Evolutionary conservation across 2,797 vertebrate genomes (phyloP), one percentile per base, ranked within the genome.

Genomic region (Chaunax sp.): DNA sequence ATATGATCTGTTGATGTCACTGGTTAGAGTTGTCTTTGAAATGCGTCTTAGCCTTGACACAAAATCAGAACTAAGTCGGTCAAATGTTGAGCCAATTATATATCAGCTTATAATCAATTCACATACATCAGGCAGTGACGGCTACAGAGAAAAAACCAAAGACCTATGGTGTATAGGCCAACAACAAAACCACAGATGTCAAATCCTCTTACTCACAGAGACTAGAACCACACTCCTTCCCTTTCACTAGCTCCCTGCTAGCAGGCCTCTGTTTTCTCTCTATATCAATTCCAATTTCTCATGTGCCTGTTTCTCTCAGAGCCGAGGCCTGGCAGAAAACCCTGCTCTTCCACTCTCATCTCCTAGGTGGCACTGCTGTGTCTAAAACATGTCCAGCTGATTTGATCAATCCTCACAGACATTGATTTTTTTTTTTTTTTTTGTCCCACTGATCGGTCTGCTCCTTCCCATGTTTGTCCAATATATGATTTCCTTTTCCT

Each of bases 331-430:
- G 2, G 6, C 16, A 3, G 16, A 43, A 54, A 45, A 62, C 59
- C 8, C 20, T 80, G 82, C 72, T 86, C 12, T 86, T 60, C 85
- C 44, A 8, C 28, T 58, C 38, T 63, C 44, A 3, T 63, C 72
- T 68, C 18, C 83, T 77, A 64, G 86, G 79, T 81, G 88, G 73
- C 91, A 71, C 76, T 78, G 56, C 51, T 77, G 80, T 4, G 75
- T 59, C 65, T n/a, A n/a, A n/a, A n/a, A n/a, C n/a, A n/a, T n/a
- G n/a, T n/a, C n/a, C n/a, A n/a, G n/a, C n/a, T n/a, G n/a, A n/a
- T n/a, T n/a, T n/a, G n/a, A n/a, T n/a, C n/a, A n/a, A n/a, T n/a
- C n/a, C n/a, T n/a, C n/a, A n/a, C n/a, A n/a, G n/a, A n/a, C n/a
- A n/a, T n/a, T n/a, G n/a, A n/a, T n/a, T n/a, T n/a, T n/a, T n/a